Evolutionary conservation across 2,888 invertebrate genomes (phyloP), one percentile per base, ranked within the genome.

Genomic region (Drosophila incognita): DNA sequence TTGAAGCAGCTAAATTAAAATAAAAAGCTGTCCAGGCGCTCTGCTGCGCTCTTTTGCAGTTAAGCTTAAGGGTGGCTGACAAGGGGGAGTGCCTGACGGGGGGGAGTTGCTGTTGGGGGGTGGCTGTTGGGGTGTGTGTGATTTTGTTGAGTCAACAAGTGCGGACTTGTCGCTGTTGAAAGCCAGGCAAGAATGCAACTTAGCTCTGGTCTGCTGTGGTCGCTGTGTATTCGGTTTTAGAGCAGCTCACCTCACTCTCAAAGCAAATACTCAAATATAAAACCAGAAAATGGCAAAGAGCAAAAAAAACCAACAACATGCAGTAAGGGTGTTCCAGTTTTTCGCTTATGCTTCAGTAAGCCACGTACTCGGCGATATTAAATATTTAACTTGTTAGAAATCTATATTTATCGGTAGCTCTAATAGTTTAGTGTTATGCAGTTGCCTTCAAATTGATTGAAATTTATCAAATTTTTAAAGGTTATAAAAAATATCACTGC

Each of bases 1-100:
- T 87, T 89, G 78, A 66, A 90, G 82, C 80, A 82, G 82, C 89
- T 89, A 89, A 90, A 87, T 87, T 90, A 87, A 87, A 90, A 87
- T 87, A 87, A 84, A 83, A 77, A 76, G 74, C 81, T 69, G 66
- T 71, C 82, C 59, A 36, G 69, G 67, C 53, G 49, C 61, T 49
- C 49, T 52, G 42, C 61, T 61, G 61, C 46, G 60, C 40, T 40
- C 65, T 46, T 33, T 53, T 62, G 49, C 68, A 66, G 67, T 31
- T 74, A 57, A 67, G 65, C 54, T 46, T 38, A 10, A 27, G 21
- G 24, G 35, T 10, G n/a, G 24, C 6, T 8, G 10, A 13, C 21
- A 4, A 11, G 13, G 35, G 10, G 46, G 15, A 42, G 4, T 4
- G n/a, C 11, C 6, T 29, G 46, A 11, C 3, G 4, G 2, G 21